A percentile compares a stretch with the other conserved stretches of the same genome.
Evolutionary conservation across 2,797 vertebrate species (phyloP).

Genomic region (Borostomias antarcticus): DNA sequence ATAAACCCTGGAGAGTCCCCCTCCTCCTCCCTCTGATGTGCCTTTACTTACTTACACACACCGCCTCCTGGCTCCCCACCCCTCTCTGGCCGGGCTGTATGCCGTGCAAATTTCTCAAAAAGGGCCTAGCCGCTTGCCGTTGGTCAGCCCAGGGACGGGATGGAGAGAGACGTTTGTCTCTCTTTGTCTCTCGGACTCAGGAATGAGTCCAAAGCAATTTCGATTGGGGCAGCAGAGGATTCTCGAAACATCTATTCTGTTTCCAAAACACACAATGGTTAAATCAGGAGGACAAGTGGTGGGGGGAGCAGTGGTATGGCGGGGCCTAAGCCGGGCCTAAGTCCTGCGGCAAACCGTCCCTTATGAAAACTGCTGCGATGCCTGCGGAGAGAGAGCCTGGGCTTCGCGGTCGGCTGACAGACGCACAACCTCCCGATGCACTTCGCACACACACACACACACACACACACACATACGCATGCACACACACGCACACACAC

Average conservation of each 20-base stretch:
- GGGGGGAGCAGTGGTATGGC: constrained; percentile 46
- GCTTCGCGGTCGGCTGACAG: constrained; percentile 64
- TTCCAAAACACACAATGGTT: constrained; percentile 75
- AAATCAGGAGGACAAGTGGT: constrained; percentile 67
- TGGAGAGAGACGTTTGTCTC: no score
- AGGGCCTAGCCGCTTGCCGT: constrained; percentile 43
- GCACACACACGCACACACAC: constrained; percentile 21
- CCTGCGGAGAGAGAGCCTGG: constrained; percentile 39
- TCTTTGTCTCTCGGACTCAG: constrained; percentile 64
- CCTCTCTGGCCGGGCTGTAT: background rate
- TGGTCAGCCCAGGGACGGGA: constrained; percentile 51
- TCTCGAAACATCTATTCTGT: constrained; percentile 71
- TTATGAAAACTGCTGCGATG: constrained; percentile 47
- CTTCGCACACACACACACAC: constrained; percentile 12
- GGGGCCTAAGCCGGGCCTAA: constrained; percentile 40
- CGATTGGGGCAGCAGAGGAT: constrained; percentile 68
- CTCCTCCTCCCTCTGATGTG: constrained; percentile 37
- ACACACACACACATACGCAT: constrained; percentile 63
- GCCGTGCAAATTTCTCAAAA: constrained; percentile 27
- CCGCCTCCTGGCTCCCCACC: constrained; percentile 42
- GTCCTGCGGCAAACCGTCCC: constrained; percentile 44
- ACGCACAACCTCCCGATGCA: background rate
- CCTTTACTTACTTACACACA: constrained; percentile 51
- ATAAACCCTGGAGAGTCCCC: constrained; percentile 45
- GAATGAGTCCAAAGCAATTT: constrained; percentile 76